phyloP scores from a whole-genome alignment of 2,888 invertebrate genomes.

The Fragum whitleyi region DNA sequence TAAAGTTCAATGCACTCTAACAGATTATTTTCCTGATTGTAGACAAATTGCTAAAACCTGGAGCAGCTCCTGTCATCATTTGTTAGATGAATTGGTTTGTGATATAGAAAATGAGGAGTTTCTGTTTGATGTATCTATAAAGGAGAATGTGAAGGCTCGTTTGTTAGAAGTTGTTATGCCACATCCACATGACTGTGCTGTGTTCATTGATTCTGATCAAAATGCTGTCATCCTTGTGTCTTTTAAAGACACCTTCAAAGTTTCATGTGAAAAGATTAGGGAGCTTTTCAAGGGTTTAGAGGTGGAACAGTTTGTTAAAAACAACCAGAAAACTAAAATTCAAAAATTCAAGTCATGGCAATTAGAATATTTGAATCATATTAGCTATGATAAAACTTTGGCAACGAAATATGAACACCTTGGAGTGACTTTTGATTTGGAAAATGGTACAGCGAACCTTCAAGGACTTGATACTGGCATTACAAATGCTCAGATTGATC shows the following conservation, averaged over 20 bases:
- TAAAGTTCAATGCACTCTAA: slow-evolving; percentile 40
- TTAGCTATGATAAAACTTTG: slow-evolving; percentile 27
- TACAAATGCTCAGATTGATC: slow-evolving; percentile 7
- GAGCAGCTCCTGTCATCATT: not conserved
- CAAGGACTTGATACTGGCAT: slow-evolving; percentile 27
- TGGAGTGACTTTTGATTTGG: slow-evolving; percentile 1
- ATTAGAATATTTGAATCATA: slow-evolving; percentile 20
- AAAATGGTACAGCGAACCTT: slow-evolving; percentile 11
- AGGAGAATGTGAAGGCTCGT: slow-evolving; percentile 22
- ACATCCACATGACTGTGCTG: slow-evolving; percentile 50
- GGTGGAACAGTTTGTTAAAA: slow-evolving; percentile 12
- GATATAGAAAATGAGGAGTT: slow-evolving; percentile 16
- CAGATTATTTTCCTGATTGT: not conserved
- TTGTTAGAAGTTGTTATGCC: slow-evolving; percentile 36
- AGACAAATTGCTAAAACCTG: slow-evolving; percentile 27
- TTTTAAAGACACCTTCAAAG: slow-evolving; percentile 24
- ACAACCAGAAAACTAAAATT: slow-evolving; percentile 2
- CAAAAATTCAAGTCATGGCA: slow-evolving; percentile 30
- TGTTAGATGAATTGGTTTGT: slow-evolving; percentile 11
- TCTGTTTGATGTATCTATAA: not conserved
- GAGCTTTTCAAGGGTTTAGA: not conserved
- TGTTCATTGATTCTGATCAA: slow-evolving; percentile 39
- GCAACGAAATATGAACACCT: not conserved
- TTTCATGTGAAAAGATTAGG: not conserved
- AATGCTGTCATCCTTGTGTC: slow-evolving; percentile 42